Conservation (phyloP, 2,888 invertebrate species). For the Carterocephalus palaemon region DNA sequence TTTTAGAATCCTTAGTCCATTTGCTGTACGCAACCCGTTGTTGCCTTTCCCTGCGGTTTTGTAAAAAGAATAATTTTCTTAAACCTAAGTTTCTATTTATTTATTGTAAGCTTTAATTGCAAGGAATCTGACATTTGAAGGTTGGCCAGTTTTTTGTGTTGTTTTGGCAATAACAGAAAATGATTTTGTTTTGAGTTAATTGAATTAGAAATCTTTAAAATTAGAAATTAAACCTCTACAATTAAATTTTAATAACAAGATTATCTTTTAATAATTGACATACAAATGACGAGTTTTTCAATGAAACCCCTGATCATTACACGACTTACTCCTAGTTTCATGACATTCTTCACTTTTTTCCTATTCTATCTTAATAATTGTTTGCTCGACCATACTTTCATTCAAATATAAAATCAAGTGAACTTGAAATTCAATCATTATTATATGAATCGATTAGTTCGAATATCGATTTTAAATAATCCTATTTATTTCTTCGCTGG, state of each 20-base stretch:
- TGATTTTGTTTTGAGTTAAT: conserved; percentile 31
- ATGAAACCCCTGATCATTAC: conserved; percentile 1
- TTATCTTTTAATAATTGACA: conserved; percentile 4
- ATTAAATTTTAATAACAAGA: background rate
- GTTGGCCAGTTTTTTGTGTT: conserved; percentile 23
- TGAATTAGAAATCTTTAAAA: too few species aligned
- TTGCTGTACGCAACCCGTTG: too few species aligned
- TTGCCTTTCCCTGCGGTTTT: conserved; percentile 6
- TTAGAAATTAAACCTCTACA: too few species aligned
- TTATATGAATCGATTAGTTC: too few species aligned
- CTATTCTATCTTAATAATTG: conserved; percentile 13
- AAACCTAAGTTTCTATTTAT: conserved; percentile 30
- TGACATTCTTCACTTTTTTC: conserved; percentile 1
- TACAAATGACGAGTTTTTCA: conserved; percentile 13
- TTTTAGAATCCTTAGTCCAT: too few species aligned
- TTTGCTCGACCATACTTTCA: background rate
- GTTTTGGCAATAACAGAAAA: conserved; percentile 7
- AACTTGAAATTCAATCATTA: too few species aligned
- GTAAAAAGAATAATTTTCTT: conserved; percentile 18
- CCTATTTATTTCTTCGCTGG: too few species aligned
- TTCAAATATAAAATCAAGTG: too few species aligned
- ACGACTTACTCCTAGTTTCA: background rate
- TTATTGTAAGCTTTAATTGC: conserved; percentile 27
- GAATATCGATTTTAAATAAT: too few species aligned
- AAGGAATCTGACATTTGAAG: conserved; percentile 24